These are phyloP conservation scores for Corythoichthys intestinalis DNA, from an alignment of 2,113 vertebrate genomes.

Conservation along the genomic window DNA sequence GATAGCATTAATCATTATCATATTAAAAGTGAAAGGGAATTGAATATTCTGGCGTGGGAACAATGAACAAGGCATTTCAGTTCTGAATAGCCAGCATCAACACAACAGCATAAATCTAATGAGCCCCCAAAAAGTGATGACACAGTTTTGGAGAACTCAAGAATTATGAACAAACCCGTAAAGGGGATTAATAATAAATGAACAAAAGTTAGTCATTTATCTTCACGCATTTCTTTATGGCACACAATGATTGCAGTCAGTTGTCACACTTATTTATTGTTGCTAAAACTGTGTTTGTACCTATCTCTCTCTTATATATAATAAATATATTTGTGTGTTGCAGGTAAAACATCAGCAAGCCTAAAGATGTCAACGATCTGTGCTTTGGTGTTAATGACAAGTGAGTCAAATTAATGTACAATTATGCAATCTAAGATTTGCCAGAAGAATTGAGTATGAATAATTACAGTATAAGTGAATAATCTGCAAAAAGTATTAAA, in stretches of 20 bases:
- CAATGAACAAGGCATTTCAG: neutral
- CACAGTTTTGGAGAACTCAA: neutral
- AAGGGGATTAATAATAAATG: neutral
- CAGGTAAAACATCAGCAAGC: conserved; percentile 31
- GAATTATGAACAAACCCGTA: neutral
- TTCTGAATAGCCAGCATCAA: neutral
- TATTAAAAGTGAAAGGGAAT: neutral
- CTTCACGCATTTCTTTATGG: neutral
- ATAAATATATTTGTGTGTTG: neutral
- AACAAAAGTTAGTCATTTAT: neutral
- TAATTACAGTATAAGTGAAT: neutral
- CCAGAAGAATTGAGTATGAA: neutral
- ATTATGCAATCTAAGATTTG: neutral
- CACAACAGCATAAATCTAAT: neutral
- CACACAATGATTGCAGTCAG: neutral
- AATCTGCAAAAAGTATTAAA: neutral
- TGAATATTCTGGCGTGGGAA: neutral
- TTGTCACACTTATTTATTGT: neutral
- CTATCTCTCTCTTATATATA: neutral
- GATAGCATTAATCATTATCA: conserved; percentile 11
- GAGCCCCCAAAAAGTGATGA: neutral
- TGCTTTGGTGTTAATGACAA: conserved; percentile 65
- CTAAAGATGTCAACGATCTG: conserved; percentile 64
- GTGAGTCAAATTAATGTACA: conserved; percentile 52
- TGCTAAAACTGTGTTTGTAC: neutral